Evolutionary conservation across 2,113 vertebrate genomes (phyloP), one percentile per base, ranked within the genome.

Genomic region (Pycnonotus jocosus): DNA sequence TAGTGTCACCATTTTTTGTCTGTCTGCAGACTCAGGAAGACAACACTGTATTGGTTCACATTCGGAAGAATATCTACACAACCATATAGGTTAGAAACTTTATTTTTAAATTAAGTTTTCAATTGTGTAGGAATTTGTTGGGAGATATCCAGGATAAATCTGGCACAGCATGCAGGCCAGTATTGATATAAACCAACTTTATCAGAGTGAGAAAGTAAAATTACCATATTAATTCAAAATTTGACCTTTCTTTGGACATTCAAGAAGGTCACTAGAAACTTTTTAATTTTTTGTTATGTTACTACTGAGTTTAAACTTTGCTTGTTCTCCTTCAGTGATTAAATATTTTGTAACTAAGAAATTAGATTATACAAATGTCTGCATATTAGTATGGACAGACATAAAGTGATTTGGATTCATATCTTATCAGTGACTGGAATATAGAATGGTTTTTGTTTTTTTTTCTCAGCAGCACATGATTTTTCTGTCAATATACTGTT

Each of bases 1-100:
- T 90, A 78, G 90, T 91, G 74, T 96, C 95, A 87, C 77, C 64
- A 0, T 93, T 92, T 97, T 96, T 76, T 97, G 60, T 97, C 95
- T 97, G 94, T 97, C 94, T 95, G 78, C 97, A 97, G 97, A 97
- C 92, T 97, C 97, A 92, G 97, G 96, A 97, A 96, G 96, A 96
- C 96, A 97, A 57, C 96, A 96, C 90, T 97, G 96, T 96, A 93
- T 97, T 91, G 95, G 94, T 91, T 97, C 97, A 78, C 97, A 97
- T 93, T 96, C 97, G 71, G 97, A 97, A 96, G 97, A 97, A 15
- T 97, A 96, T 95, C 97, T 97, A 25, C 97, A 97, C 94, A 97
- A 97, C 95, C 96, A 97, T 38, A 97, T 97, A 96, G 97, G 97
- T 97, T 95, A 97, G 97, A 97, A 93, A 90, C 80, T 97, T 97